These are phyloP conservation scores for Papilio machaon DNA, from an alignment of 1,140 invertebrate species.

Conservation along the genomic window DNA sequence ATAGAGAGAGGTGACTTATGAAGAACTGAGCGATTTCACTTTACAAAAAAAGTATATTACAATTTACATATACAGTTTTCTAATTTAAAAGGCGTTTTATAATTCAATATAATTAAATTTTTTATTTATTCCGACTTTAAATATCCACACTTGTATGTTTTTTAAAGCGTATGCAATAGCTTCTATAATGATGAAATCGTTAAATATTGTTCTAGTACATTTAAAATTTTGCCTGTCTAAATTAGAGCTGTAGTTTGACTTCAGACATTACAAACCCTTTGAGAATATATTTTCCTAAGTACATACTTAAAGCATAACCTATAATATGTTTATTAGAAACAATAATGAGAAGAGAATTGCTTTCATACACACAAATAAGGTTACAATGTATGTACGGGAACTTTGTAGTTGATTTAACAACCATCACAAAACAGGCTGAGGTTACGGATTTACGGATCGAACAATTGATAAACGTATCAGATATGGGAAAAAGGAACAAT, in stretches of 20 bases:
- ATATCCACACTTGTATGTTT: no score
- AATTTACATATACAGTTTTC: neutral
- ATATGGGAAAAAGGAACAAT: neutral
- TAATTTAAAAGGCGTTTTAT: neutral
- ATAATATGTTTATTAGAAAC: no score
- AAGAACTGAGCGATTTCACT: constrained; percentile 22
- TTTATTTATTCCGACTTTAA: no score
- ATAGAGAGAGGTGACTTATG: neutral
- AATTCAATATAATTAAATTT: no score
- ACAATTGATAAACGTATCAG: neutral
- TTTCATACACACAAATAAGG: neutral
- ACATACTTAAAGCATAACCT: no score
- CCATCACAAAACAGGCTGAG: neutral
- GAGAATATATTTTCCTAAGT: no score
- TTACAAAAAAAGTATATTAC: neutral
- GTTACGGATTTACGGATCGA: neutral
- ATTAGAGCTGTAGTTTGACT: no score
- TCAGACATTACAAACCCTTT: no score
- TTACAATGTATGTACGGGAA: neutral
- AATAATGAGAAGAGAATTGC: neutral
- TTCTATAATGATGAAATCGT: no score
- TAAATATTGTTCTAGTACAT: no score
- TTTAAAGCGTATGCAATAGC: no score
- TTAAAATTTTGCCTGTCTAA: no score
- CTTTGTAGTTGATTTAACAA: neutral